Conservation (phyloP, 2,888 invertebrate species). For the Drosophila lacicola region DNA sequence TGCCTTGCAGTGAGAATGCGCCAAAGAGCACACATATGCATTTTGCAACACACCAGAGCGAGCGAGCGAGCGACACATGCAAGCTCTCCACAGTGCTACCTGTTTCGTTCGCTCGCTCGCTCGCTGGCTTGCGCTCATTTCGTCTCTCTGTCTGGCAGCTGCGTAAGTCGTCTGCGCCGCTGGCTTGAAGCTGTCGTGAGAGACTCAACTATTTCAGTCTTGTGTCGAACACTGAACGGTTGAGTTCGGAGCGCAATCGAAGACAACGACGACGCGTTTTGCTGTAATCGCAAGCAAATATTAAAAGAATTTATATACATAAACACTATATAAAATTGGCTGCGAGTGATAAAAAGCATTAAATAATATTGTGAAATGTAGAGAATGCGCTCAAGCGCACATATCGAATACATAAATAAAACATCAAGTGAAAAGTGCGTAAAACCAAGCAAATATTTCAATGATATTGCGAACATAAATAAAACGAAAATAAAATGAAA, state of each 20-base stretch:
- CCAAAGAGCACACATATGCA: slow-evolving; percentile 25
- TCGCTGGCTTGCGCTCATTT: slow-evolving; percentile 6
- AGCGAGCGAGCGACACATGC: background rate
- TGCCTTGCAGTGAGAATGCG: slow-evolving; percentile 28
- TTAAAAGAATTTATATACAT: slow-evolving; percentile 5
- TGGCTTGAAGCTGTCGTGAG: slow-evolving; percentile 28
- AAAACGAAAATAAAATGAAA: slow-evolving; percentile 19
- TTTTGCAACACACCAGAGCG: background rate
- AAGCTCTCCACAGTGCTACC: slow-evolving; percentile 14
- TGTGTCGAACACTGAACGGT: slow-evolving; percentile 78
- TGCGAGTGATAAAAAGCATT: slow-evolving; percentile 44
- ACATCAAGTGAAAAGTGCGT: slow-evolving; percentile 57
- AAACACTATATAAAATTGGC: slow-evolving; percentile 13
- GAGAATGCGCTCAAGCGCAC: slow-evolving; percentile 39
- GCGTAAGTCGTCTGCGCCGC: slow-evolving; percentile 13
- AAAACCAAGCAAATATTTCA: slow-evolving; percentile 35
- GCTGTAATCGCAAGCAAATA: slow-evolving; percentile 6
- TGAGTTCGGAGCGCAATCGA: slow-evolving; percentile 63
- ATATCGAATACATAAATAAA: slow-evolving; percentile 14
- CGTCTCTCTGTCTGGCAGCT: slow-evolving; percentile 10
- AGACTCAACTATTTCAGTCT: slow-evolving; percentile 63
- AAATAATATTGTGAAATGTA: slow-evolving; percentile 63
- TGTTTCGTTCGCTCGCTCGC: slow-evolving; percentile 8
- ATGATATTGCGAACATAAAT: slow-evolving; percentile 43
- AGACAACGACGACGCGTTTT: slow-evolving; percentile 61